Evolutionary conservation across 2,113 vertebrate genomes (phyloP), one percentile per base, ranked within the genome.

Genomic region (Pelusios castaneus): DNA sequence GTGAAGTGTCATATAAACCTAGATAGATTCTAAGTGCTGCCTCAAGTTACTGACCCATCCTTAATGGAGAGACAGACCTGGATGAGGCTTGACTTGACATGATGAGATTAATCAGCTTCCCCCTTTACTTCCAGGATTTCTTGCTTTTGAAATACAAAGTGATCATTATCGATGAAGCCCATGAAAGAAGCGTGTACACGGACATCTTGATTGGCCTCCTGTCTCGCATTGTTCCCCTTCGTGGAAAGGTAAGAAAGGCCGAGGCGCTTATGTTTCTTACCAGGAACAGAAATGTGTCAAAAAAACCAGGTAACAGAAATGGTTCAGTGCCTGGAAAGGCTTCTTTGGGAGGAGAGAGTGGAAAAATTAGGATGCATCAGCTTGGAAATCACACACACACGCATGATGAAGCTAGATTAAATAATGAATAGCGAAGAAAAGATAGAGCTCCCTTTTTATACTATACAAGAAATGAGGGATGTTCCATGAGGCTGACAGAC

Each of bases 201-300:
- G 99, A 99, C 94, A 99, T 99, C 97, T 94, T 99, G 91, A 98
- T 99, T 0, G 99, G 99, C 49, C 98, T 99, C 63, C 92, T 99
- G 84, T 99, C 99, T 21, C 99, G 99, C 76, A 99, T 99, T 1
- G 98, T 99, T 43, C 97, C 98, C 0, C 99, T 99, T 10, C 98
- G 99, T 2, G 97, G 98, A 2, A 99, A 99, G 98, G 99, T 99
- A 29, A 96, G 85, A 73, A 55, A 3, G 55, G 16, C 25, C 3
- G 43, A 1, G 3, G 80, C n/a, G 24, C 6, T 1, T 1, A 55
- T 29, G 5, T 4, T 10, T 41, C 6, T 81, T 1, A 45, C 5
- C 60, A 45, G 41, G 31, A 0, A 2, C 6, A 2, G 31, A 0
- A 3, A 1, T 0, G 2, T 22, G 0, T 17, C 22, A 27, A 83